Evolutionary conservation across 2,888 invertebrate genomes (phyloP), one percentile per base, ranked within the genome.

Genomic region (Gortyna flavago): DNA sequence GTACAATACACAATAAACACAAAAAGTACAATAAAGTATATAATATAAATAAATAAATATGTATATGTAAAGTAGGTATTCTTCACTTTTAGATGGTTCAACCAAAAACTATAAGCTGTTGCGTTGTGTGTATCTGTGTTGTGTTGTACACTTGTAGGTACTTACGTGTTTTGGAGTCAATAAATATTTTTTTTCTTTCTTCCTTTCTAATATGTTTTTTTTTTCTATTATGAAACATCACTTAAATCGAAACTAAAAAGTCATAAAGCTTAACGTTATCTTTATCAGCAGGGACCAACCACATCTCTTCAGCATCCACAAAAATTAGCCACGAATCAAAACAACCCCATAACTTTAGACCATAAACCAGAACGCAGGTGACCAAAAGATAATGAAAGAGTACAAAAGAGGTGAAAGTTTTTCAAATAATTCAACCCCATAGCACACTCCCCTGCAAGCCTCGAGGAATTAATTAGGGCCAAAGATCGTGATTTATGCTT

Each of bases 401-500:
- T 87, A 90, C 89, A 91, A 92, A 80, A 92, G 90, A 92, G 92
- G 90, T 92, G 90, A 92, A 94, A 94, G 92, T 95, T 95, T 95
- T 94, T 93, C 94, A 90, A 93, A 95, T 95, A 95, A 94, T 92
- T 95, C 92, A 93, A 93, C 92, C 91, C 89, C 91, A 88, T 88
- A 87, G 89, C 90, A 89, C 84, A 87, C 79, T 80, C 89, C 92
- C 90, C 92, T 92, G 93, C 94, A 93, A 94, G 93, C 94, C 94
- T 93, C 90, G 92, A 95, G 93, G 96, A 96, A 96, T 96, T 96
- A 96, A 96, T 96, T 96, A 96, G 96, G 94, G 89, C 96, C 96
- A 94, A 96, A 96, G 96, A 96, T 96, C 95, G 95, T 95, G 95
- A 96, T 96, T 96, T 96, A 96, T 95, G 95, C 95, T 94, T 95